Percentiles rank a stretch among this genome's conserved stretches.
These are phyloP conservation scores for Chionodraco myersi DNA, from an alignment of 2,113 vertebrate genomes.

Conservation along the genomic window DNA sequence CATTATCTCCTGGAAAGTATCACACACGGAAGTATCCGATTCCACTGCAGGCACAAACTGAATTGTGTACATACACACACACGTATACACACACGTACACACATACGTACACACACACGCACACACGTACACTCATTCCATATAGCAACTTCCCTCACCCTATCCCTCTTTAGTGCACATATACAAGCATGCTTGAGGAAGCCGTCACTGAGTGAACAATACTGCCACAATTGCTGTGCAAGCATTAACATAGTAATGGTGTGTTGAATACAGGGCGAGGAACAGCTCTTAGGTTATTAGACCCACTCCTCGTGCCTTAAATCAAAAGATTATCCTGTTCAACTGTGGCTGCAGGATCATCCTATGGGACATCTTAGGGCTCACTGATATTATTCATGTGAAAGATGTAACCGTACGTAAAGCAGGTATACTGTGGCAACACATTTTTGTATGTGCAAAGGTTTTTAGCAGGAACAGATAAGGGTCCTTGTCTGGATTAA, in stretches of 20 bases:
- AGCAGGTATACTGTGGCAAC: slow-evolving; percentile 1
- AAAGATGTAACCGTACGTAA: not conserved
- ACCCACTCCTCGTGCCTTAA: slow-evolving; percentile 55
- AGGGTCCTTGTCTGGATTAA: not conserved
- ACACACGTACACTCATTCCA: slow-evolving; percentile 49
- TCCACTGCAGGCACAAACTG: slow-evolving; percentile 46
- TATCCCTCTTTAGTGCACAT: slow-evolving; percentile 39
- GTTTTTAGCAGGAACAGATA: not conserved
- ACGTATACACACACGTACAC: not conserved
- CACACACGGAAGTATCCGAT: slow-evolving; percentile 71
- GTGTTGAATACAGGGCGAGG: slow-evolving; percentile 61
- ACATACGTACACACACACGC: not conserved
- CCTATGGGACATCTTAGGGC: slow-evolving; percentile 22
- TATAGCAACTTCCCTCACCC: slow-evolving; percentile 9
- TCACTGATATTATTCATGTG: slow-evolving; percentile 32
- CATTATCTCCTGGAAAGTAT: slow-evolving; percentile 71
- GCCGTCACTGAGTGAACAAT: slow-evolving; percentile 55
- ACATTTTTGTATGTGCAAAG: not conserved
- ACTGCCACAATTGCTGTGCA: slow-evolving; percentile 62
- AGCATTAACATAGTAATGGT: slow-evolving; percentile 78
- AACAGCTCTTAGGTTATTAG: slow-evolving; percentile 66
- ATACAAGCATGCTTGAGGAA: slow-evolving; percentile 43
- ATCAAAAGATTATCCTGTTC: slow-evolving; percentile 61
- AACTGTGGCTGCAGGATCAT: slow-evolving; percentile 19
- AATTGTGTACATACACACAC: slow-evolving; percentile 7